Base-by-base conservation (phyloP, 2,797 vertebrate genomes). In the Pantherophis vulpinus region DNA sequence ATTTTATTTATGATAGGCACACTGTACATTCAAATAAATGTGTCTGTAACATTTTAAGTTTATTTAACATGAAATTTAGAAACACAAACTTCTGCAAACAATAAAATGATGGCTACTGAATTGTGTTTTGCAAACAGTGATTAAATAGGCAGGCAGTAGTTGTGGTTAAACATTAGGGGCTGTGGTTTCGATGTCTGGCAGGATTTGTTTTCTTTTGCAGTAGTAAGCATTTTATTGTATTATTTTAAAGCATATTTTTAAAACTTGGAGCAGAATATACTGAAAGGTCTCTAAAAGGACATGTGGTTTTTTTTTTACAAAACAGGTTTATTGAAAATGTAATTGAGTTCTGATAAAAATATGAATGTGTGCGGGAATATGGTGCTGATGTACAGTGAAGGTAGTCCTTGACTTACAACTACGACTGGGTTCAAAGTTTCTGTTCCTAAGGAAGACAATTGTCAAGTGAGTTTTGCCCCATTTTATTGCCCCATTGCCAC, bases 111-210 rank as follows among this genome's bases (percentile, higher is more conserved):
- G 1, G 56, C 2, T 59, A 4, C 79, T 96, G 89, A 87, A 42
- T 93, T 95, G 27, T 63, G 13, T 90, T 55, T 94, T 93, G 90
- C 3, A 16, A 63, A 60, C 29, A 79, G 27, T 94, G 51, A n/a
- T 93, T 95, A 91, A 93, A 88, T 90, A 70, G 90, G 89, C 56
- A 93, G 59, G 51, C 29, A 89, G 10, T 0, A 0, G 63, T 94
- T 93, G 58, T 89, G 66, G 94, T 93, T 87, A 94, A 96, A 93
- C 0, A 16, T 92, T 92, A 87, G 59, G 91, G 93, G 13, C 58
- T 92, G 42, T 93, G 60, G 23, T 86, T 95, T 95, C 93, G 90
- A 87, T 87, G 60, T 93, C 8, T 92, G 93, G 47, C 63, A 61
- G 1, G n/a, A 93, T 92, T 93, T 92, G 0, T 92, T 96, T 93